A percentile compares a stretch with the other conserved stretches of the same genome.
Conservation (phyloP, 2,113 vertebrate genomes). For the Isurus oxyrinchus region DNA sequence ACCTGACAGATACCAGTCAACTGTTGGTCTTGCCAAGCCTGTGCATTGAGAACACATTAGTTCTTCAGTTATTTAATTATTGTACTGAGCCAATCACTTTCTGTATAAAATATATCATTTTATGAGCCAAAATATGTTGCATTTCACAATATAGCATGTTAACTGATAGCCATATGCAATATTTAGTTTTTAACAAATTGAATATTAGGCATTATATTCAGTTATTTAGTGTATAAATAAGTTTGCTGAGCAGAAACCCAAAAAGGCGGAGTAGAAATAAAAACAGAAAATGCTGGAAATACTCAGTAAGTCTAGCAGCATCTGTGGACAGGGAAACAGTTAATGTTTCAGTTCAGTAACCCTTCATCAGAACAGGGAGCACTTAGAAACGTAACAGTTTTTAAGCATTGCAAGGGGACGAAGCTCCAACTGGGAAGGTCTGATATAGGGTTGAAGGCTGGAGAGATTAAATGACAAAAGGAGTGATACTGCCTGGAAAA, state of each 20-base stretch:
- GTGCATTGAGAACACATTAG: background rate
- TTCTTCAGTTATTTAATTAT: background rate
- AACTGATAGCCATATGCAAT: background rate
- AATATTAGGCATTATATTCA: background rate
- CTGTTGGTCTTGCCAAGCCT: background rate
- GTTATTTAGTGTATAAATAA: background rate
- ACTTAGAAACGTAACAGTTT: background rate
- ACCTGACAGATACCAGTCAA: background rate
- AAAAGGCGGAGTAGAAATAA: background rate
- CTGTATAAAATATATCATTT: no score
- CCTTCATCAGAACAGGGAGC: background rate
- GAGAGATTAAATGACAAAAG: no score
- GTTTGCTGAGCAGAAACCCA: background rate
- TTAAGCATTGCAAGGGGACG: no score
- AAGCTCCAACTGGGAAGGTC: no score
- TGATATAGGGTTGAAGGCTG: no score
- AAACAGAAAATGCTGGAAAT: background rate
- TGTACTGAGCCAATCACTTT: background rate
- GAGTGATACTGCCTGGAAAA: no score
- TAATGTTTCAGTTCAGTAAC: background rate
- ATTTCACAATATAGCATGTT: background rate
- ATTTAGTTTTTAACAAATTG: background rate
- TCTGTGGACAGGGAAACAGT: background rate
- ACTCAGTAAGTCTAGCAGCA: background rate
- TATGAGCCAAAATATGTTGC: background rate